A percentile compares a stretch with the other conserved stretches of the same genome.
These are phyloP conservation scores for Thryonomys swinderianus DNA, from an alignment of 2,113 vertebrate species.

Conservation along the genomic window DNA sequence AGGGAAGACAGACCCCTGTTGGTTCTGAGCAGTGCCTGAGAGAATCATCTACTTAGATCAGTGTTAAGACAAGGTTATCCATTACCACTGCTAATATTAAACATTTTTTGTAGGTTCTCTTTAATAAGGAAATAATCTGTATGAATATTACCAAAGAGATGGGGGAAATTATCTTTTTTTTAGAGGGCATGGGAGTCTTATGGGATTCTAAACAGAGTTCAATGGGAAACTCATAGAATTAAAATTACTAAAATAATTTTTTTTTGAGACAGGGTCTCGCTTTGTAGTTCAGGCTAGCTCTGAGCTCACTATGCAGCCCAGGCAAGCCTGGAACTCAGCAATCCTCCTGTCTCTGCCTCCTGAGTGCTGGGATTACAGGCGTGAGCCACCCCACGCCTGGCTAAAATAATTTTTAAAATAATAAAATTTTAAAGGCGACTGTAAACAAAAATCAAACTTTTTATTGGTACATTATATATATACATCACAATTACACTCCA, in stretches of 20 bases:
- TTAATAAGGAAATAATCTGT: background rate
- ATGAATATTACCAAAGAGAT: background rate
- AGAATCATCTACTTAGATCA: background rate
- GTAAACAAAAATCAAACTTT: background rate
- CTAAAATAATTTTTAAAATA: background rate
- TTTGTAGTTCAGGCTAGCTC: no score
- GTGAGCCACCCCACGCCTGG: no score
- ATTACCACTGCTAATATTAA: background rate
- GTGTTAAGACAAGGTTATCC: background rate
- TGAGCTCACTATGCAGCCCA: no score
- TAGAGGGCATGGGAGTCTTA: fast-evolving
- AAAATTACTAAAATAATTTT: background rate
- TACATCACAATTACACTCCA: no score
- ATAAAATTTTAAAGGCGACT: background rate
- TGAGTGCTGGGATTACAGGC: no score
- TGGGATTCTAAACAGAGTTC: background rate
- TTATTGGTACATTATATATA: no score
- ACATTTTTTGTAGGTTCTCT: background rate
- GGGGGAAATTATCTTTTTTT: background rate
- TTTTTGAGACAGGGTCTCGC: no score
- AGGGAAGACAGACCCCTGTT: background rate
- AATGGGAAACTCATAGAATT: background rate
- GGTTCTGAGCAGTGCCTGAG: background rate
- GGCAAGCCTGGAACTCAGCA: no score
- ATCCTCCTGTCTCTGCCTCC: no score